Base-by-base conservation (phyloP, 2,797 vertebrate species). In the Columba guinea region DNA sequence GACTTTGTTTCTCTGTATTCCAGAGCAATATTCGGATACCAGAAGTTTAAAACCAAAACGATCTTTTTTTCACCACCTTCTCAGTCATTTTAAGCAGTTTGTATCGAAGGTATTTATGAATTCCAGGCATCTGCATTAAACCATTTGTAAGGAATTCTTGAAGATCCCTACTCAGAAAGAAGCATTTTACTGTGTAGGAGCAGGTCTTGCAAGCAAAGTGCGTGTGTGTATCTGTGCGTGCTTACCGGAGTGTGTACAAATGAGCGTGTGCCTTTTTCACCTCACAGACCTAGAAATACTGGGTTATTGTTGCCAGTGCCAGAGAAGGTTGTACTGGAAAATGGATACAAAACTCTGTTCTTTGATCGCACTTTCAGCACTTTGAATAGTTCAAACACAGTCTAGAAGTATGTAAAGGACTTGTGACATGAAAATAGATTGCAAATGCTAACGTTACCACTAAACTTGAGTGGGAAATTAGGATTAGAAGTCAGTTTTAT, bases 291-390 rank as follows among this genome's bases (percentile, higher is more conserved):
- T 89, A n/a, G 39, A 37, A 68, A 84, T 71, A 37, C 69, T 44
- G 86, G 78, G 59, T 68, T 73, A 0, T 34, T 67, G 44, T 58
- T 82, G 32, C 78, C 75, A 46, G 44, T 65, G 77, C 56, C 85
- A 79, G 77, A 65, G 52, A 82, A 93, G 30, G 37, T 24, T 32
- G n/a, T 81, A 75, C 78, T 93, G 86, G 67, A 59, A 71, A 73
- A 86, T 30, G 14, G 73, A 74, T 67, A 82, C 70, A 93, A 87
- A 96, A 65, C 51, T 91, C 84, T 64, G 9, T 49, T 84, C 73
- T 83, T 81, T 35, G 27, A 28, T 65, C 3, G 93, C 96, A 97
- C 96, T 94, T 97, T 80, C 60, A 96, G 96, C 96, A 97, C 98
- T 98, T 97, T 98, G 95, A 95, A 67, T 94, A 75, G 71, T 53